Conservation (phyloP, 37 sponge, comb jelly and placozoan genomes). For the Spongilla lacustris region DNA sequence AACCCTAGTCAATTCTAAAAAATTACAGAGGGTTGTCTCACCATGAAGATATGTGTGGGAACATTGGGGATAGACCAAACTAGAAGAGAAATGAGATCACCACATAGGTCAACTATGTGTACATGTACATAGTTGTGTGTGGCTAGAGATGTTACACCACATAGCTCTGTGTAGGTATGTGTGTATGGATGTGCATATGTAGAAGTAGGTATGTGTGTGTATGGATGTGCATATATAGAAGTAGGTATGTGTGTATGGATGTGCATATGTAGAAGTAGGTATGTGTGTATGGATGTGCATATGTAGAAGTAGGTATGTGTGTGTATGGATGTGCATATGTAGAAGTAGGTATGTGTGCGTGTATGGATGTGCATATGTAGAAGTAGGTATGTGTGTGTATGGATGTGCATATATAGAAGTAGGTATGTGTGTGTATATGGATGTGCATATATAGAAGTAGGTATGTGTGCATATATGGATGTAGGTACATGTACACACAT, state of each 20-base stretch:
- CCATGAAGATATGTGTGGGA: slow-evolving; percentile 63
- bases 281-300: too few species aligned
- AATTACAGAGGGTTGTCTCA: slow-evolving; percentile 10
- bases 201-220: too few species aligned
- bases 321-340: too few species aligned
- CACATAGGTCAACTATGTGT: not conserved
- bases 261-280: too few species aligned
- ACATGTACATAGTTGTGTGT: not conserved
- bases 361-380: not conserved
- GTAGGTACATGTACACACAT: too few species aligned
- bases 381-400: too few species aligned
- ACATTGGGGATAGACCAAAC: slow-evolving; percentile 57
- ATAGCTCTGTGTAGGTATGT: too few species aligned
- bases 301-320: too few species aligned
- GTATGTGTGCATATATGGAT: not conserved
- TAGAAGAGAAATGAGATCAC: slow-evolving; percentile 2
- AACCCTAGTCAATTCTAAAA: not conserved
- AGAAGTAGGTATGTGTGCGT: not conserved
- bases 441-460: not conserved
- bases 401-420: not conserved
- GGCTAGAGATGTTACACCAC: too few species aligned
- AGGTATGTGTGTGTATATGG: not conserved
- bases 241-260: too few species aligned
- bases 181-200: too few species aligned
- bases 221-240: too few species aligned